phyloP scores from a whole-genome alignment of 2,797 vertebrate genomes.

The Neosalanx taihuensis region DNA sequence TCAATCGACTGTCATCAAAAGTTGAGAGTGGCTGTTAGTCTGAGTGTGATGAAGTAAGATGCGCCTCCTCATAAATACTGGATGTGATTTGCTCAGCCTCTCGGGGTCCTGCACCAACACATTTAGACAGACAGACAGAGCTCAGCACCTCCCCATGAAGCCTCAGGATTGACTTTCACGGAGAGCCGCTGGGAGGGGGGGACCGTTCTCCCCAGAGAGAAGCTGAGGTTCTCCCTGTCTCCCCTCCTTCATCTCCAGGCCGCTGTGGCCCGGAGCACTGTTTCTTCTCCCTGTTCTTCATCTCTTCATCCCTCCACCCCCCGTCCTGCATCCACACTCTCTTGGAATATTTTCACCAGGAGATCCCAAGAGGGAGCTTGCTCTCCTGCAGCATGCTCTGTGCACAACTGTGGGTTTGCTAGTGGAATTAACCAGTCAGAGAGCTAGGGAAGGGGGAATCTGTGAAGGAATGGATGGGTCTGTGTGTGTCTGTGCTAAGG shows the following conservation, averaged over 20 bases:
- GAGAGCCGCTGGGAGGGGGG: slow-evolving; percentile 7
- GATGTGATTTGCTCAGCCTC: neutral
- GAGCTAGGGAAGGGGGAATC: slow-evolving; percentile 44
- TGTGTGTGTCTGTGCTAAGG: slow-evolving; percentile 46
- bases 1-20: neutral
- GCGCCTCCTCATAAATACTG: slow-evolving; percentile 6
- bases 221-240: slow-evolving; percentile 10
- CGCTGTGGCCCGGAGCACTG: slow-evolving; percentile 2
- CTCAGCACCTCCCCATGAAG: slow-evolving; percentile 10
- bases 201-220: slow-evolving; percentile 18
- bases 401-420: slow-evolving; percentile 41
- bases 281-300: slow-evolving; percentile 8
- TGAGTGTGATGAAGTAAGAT: slow-evolving; percentile 5
- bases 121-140: neutral
- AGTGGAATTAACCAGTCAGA: slow-evolving; percentile 63
- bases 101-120: neutral
- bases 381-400: slow-evolving; percentile 53
- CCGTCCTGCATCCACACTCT: slow-evolving; percentile 37
- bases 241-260: slow-evolving; percentile 1
- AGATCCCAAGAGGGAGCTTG: slow-evolving; percentile 60
- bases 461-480: slow-evolving; percentile 45
- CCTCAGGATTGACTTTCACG: slow-evolving; percentile 7
- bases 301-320: slow-evolving; percentile 22
- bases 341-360: slow-evolving; percentile 51
- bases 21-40: neutral